These are phyloP conservation scores for Autographa gamma DNA, from an alignment of 2,888 invertebrate genomes.

Conservation along the genomic window DNA sequence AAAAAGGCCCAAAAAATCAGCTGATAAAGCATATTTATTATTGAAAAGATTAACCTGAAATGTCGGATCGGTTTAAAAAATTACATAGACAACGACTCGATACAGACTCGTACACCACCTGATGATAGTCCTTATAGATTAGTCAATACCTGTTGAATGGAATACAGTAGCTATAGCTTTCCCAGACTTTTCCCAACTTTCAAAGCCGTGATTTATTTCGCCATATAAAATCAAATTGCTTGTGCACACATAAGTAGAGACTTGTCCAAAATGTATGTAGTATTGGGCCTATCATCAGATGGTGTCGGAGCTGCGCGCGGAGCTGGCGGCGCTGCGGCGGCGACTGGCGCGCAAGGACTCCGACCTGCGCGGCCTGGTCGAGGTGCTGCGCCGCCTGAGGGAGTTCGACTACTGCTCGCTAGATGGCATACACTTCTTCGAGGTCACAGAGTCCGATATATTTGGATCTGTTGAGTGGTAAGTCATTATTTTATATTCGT, in stretches of 20 bases:
- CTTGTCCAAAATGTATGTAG: background rate
- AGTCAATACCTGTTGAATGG: too few species aligned
- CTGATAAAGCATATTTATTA: too few species aligned
- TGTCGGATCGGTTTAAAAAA: too few species aligned
- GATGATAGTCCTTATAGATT: conserved; percentile 31
- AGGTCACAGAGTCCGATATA: conserved; percentile 84
- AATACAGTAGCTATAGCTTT: too few species aligned
- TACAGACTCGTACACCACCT: conserved; percentile 52
- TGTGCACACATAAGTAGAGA: too few species aligned
- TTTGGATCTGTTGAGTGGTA: conserved; percentile 77
- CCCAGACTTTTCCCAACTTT: too few species aligned
- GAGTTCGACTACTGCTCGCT: conserved; percentile 85
- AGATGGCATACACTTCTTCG: conserved; percentile 87
- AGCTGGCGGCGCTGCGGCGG: conserved; percentile 75
- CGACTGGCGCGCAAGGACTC: conserved; percentile 83
- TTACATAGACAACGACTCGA: too few species aligned
- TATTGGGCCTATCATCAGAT: conserved; percentile 63
- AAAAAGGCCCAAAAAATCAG: too few species aligned
- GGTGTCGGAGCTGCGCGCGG: conserved; percentile 75
- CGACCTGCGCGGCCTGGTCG: conserved; percentile 87
- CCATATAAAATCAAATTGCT: too few species aligned
- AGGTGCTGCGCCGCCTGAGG: conserved; percentile 85
- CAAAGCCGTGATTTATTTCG: too few species aligned
- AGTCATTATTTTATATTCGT: conserved; percentile 44
- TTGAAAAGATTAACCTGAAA: too few species aligned